Percentiles rank a stretch among this genome's conserved stretches.
Conservation (phyloP, 2,888 invertebrate genomes). For the Dinocampus coccinellae region DNA sequence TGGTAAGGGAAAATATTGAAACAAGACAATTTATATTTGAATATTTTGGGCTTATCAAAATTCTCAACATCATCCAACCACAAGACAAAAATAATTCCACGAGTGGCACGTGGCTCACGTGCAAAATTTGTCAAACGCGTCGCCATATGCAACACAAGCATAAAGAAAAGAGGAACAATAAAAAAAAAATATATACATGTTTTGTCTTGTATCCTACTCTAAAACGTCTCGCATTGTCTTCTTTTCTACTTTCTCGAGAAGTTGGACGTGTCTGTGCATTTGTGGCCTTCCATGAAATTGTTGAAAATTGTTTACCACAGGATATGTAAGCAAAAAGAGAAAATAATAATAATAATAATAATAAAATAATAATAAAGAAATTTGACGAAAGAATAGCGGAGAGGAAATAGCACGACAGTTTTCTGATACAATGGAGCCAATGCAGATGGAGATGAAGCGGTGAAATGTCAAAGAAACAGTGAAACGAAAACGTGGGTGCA, state of each 20-base stretch:
- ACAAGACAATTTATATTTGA: neutral
- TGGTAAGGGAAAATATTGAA: neutral
- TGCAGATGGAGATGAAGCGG: slow-evolving; percentile 7
- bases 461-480: slow-evolving; percentile 21
- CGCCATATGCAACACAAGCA: slow-evolving; percentile 33
- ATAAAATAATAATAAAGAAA: neutral
- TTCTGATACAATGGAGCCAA: slow-evolving; percentile 16
- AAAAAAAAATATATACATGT: slow-evolving; percentile 30
- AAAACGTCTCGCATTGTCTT: slow-evolving; percentile 23
- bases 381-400: neutral
- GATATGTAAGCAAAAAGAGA: neutral
- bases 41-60: neutral
- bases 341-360: neutral
- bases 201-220: slow-evolving; percentile 1
- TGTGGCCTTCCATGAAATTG: slow-evolving; percentile 43
- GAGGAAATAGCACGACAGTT: neutral
- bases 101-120: slow-evolving; percentile 56
- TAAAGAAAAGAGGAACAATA: too few species aligned
- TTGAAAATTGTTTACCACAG: slow-evolving; percentile 40
- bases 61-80: slow-evolving; percentile 43
- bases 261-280: slow-evolving; percentile 58
- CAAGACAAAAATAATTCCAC: slow-evolving; percentile 50
- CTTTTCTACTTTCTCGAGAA: slow-evolving; percentile 31
- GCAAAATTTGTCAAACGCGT: slow-evolving; percentile 54
- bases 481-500: slow-evolving; percentile 42